Evolutionary conservation across 2,113 vertebrate genomes (phyloP).

Genomic region (Pogonocichla stellata): DNA sequence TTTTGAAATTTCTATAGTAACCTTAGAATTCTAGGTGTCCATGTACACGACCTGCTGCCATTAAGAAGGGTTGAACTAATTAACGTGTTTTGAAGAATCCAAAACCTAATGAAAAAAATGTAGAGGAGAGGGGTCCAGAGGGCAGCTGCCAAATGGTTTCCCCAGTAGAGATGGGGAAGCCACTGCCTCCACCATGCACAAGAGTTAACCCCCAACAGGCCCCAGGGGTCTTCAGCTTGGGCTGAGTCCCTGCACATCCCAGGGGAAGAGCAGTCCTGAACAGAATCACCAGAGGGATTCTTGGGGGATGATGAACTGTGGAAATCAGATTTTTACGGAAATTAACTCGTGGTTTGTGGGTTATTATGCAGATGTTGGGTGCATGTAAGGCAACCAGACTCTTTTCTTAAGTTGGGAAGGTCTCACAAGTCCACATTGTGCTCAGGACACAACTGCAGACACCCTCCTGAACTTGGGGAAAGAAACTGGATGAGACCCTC

Average conservation of each 20-base stretch:
- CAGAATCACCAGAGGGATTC: background rate
- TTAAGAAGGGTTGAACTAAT: background rate
- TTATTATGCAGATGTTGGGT: background rate
- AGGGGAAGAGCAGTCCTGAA: background rate
- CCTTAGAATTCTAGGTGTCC: background rate
- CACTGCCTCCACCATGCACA: background rate
- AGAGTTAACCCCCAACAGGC: rapidly evolving
- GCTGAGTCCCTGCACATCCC: background rate
- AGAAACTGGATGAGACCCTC: background rate
- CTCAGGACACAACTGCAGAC: background rate
- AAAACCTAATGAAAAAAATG: background rate
- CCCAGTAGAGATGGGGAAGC: background rate
- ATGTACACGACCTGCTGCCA: background rate
- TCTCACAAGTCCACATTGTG: background rate
- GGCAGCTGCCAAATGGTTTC: background rate
- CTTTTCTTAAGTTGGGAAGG: background rate
- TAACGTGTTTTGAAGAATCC: background rate
- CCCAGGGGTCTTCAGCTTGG: background rate
- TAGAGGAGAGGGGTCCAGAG: rapidly evolving
- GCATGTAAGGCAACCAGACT: background rate
- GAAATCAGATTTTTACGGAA: background rate
- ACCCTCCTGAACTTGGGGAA: background rate
- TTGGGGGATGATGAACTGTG: background rate
- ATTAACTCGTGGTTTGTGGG: background rate
- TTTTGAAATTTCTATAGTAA: background rate